These are phyloP conservation scores for Anarhynchus alexandrinus DNA, from an alignment of 2,113 vertebrate species.

Conservation along the genomic window DNA sequence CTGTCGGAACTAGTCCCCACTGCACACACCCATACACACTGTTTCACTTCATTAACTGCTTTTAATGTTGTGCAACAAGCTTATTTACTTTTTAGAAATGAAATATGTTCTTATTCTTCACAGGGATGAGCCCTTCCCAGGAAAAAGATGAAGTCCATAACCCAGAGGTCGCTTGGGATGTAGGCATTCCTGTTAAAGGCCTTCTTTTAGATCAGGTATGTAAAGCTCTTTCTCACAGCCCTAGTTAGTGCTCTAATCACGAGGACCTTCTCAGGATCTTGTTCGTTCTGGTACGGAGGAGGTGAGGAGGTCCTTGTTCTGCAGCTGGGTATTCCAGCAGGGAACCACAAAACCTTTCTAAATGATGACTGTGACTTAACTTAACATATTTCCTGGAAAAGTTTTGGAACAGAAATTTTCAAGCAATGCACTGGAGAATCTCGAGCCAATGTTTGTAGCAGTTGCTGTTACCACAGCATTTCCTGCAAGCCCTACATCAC, in stretches of 20 bases:
- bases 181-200: neutral
- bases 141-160: neutral
- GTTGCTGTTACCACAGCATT: neutral
- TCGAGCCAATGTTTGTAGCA: neutral
- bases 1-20: neutral
- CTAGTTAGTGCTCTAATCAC: neutral
- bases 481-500: neutral
- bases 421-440: neutral
- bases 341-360: neutral
- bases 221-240: neutral
- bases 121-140: neutral
- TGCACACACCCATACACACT: accelerated
- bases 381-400: neutral
- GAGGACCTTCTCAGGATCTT: neutral
- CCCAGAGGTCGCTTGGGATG: accelerated
- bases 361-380: accelerated
- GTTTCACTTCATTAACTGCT: neutral
- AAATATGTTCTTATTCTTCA: neutral
- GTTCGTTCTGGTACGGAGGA: neutral
- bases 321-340: neutral
- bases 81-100: neutral
- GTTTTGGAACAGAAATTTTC: neutral
- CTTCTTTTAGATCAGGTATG: neutral
- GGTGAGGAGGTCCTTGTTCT: neutral
- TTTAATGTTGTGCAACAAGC: neutral